Evolutionary conservation across 1,140 invertebrate species (phyloP), one percentile per base, ranked within the genome.

Genomic region (Drosophila watanabei): DNA sequence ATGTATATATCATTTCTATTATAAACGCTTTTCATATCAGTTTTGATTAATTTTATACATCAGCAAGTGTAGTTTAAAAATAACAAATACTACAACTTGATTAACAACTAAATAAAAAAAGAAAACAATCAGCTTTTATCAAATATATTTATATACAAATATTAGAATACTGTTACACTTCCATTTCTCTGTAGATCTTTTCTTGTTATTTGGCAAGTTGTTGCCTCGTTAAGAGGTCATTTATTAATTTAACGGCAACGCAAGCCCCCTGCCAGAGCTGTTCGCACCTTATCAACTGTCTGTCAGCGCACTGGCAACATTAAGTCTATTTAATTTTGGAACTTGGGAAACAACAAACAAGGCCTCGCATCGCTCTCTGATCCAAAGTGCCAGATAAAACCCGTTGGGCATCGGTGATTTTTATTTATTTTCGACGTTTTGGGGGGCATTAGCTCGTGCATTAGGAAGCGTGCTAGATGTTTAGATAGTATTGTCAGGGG

Each of bases 351-450:
- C 51, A 72, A 60, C 43, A 43, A 72, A 16, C 35, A 20, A 73
- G 57, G 20, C 9, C 35, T 39, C 28, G 14, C 18, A 33, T 32
- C 11, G 10, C 57, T 62, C 30, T 39, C 20, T 43, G 70, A 72
- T 73, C 71, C 41, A 13, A 57, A 73, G 61, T 45, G 35, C 18
- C 7, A 72, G 68, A 73, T 73, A 73, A 51, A 72, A 49, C 43
- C 32, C 18, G 35, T 48, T 58, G 56, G 54, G 70, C 52, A 60
- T 73, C 54, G 71, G 54, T 75, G 71, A 52, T 61, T 75, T 72
- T 61, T n/a, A 49, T 49, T 57, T 28, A 39, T 24, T 39, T 61
- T 33, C 45, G 35, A 46, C 20, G 30, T 43, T 54, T 49, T 11
- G 33, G 35, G 30, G 28, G 45, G 51, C 28, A 43, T 65, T 65